These are phyloP conservation scores for Romanogobio albipinnatus DNA, from an alignment of 2,113 vertebrate species.

Conservation along the genomic window DNA sequence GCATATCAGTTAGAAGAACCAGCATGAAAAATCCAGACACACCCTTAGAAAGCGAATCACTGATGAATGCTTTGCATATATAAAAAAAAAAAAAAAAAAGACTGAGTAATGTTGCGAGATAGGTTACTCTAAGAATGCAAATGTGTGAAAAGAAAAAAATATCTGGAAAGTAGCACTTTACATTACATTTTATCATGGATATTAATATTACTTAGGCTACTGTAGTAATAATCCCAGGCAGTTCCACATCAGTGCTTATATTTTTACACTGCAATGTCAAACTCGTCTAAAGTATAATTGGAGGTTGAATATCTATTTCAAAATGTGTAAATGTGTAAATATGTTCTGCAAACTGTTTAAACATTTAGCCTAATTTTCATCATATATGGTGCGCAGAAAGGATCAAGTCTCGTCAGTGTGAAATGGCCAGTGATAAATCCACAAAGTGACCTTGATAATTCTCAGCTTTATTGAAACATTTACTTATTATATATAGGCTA, in stretches of 20 bases:
- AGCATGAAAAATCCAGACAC: background rate
- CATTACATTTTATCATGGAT: background rate
- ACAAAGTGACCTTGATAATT: conserved; percentile 48
- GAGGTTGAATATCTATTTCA: background rate
- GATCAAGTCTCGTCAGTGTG: conserved; percentile 10
- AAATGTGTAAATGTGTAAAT: background rate
- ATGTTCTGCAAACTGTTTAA: background rate
- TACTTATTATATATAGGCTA: background rate
- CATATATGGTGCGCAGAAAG: conserved; percentile 10
- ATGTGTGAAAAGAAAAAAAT: background rate
- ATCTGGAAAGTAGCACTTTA: background rate
- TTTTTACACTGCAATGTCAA: background rate
- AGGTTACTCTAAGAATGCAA: background rate
- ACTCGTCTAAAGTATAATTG: background rate
- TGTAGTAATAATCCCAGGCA: background rate
- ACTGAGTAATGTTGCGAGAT: background rate
- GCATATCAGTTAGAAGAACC: background rate
- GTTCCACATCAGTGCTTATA: background rate
- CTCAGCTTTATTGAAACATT: conserved; percentile 20
- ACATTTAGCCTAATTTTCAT: background rate
- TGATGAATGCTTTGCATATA: background rate
- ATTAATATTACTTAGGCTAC: background rate
- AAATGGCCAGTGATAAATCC: conserved; percentile 5
- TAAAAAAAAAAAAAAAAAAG: background rate
- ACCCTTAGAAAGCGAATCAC: background rate